Conservation (phyloP, 2,113 vertebrate species). For the Neoarius graeffei region DNA sequence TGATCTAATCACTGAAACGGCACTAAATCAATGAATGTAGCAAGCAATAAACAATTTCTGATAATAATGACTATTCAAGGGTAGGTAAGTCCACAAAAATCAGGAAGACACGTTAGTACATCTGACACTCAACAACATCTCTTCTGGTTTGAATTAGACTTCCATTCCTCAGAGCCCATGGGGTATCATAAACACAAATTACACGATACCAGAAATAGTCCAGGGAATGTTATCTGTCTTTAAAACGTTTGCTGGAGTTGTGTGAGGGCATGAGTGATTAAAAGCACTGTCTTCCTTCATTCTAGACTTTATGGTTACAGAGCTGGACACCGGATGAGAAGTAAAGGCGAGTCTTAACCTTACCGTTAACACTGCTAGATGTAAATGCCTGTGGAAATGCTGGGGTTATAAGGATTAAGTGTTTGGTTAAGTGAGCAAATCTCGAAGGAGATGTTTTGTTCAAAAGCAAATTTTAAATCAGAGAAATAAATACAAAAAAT, state of each 20-base stretch:
- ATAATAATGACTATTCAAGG: constrained; percentile 13
- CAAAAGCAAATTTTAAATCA: neutral
- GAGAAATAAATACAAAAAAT: neutral
- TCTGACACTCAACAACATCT: constrained; percentile 35
- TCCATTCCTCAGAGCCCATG: constrained; percentile 51
- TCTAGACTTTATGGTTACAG: constrained; percentile 9
- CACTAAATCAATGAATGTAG: constrained; percentile 27
- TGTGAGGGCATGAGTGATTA: constrained; percentile 43
- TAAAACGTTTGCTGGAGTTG: constrained; percentile 36
- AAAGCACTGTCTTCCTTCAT: constrained; percentile 39
- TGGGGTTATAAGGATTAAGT: neutral
- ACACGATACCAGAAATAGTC: constrained; percentile 54
- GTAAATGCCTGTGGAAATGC: neutral
- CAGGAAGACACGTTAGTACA: constrained; percentile 24
- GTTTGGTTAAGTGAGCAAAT: neutral
- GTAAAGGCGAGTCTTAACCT: neutral
- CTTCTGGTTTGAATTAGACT: constrained; percentile 54
- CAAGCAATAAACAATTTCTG: constrained; percentile 27
- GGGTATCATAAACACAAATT: constrained; percentile 53
- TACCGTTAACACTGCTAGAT: neutral
- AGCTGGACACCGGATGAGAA: neutral
- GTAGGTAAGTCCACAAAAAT: constrained; percentile 39
- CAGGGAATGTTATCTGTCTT: constrained; percentile 52
- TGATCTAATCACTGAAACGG: constrained; percentile 25
- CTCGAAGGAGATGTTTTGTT: neutral